These are phyloP conservation scores for Rhineura floridana DNA, from an alignment of 2,113 vertebrate genomes.

Conservation along the genomic window DNA sequence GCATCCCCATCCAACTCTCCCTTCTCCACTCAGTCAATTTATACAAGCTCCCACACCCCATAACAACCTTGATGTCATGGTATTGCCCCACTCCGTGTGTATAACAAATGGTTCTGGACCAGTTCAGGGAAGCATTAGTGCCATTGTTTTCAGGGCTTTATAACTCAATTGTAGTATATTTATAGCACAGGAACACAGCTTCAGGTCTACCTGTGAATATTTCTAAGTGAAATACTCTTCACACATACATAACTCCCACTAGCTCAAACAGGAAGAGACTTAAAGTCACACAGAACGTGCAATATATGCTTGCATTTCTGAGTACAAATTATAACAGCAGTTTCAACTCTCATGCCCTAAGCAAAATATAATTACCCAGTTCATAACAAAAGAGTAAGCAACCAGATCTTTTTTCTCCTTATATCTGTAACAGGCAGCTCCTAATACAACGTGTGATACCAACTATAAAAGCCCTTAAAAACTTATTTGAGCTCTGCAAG, in stretches of 20 bases:
- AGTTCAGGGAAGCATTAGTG: not conserved
- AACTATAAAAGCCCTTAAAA: conserved; percentile 22
- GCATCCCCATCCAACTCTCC: no score
- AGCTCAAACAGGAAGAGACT: no score
- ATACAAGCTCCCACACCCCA: no score
- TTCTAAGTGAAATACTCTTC: not conserved
- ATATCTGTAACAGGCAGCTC: not conserved
- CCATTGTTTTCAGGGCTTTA: not conserved
- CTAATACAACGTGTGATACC: not conserved
- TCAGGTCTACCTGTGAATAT: conserved; percentile 2
- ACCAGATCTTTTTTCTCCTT: not conserved
- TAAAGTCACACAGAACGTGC: not conserved
- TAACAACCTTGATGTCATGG: no score
- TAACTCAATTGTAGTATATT: conserved; percentile 19
- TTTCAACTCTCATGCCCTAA: not conserved
- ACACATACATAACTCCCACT: no score
- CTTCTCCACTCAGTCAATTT: no score
- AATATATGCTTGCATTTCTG: not conserved
- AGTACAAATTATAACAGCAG: not conserved
- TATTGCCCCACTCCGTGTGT: no score
- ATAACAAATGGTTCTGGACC: not conserved
- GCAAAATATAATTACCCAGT: not conserved
- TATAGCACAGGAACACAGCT: conserved; percentile 11
- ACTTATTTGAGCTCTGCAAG: not conserved
- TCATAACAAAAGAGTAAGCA: not conserved